Percentiles rank a stretch among this genome's conserved stretches.
Conservation (phyloP, 2,888 invertebrate genomes). For the Aphrophora alni region DNA sequence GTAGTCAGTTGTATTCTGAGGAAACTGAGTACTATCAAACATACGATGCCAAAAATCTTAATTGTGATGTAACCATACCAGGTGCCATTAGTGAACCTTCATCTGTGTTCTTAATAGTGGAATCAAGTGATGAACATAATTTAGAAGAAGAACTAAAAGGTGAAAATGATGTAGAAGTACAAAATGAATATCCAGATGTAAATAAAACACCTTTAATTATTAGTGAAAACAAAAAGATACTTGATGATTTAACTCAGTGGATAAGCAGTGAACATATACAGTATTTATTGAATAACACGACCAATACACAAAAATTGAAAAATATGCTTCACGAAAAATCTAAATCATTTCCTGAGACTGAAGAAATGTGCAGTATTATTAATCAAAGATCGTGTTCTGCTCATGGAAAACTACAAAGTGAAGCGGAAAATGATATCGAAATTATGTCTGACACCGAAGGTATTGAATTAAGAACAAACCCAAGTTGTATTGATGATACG, state of each 20-base stretch:
- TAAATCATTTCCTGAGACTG: conserved; percentile 23
- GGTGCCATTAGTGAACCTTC: background rate
- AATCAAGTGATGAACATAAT: background rate
- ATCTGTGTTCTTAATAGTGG: background rate
- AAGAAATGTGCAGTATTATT: background rate
- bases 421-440: background rate
- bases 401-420: background rate
- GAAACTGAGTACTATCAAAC: background rate
- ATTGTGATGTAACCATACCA: background rate
- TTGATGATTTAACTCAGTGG: background rate
- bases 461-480: conserved; percentile 10
- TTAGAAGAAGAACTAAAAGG: background rate
- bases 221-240: background rate
- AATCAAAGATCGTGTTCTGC: conserved; percentile 18
- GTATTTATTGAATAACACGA: background rate
- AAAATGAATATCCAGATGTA: background rate
- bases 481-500: conserved; percentile 19
- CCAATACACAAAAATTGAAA: background rate
- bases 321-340: background rate
- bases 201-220: background rate
- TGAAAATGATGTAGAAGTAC: background rate
- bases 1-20: background rate
- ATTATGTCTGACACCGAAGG: background rate
- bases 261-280: conserved; percentile 8
- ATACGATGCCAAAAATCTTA: background rate